A percentile compares a stretch with the other conserved stretches of the same genome.
phyloP scores from a whole-genome alignment of 2,888 invertebrate species.

The Drosophila nigricruria region DNA sequence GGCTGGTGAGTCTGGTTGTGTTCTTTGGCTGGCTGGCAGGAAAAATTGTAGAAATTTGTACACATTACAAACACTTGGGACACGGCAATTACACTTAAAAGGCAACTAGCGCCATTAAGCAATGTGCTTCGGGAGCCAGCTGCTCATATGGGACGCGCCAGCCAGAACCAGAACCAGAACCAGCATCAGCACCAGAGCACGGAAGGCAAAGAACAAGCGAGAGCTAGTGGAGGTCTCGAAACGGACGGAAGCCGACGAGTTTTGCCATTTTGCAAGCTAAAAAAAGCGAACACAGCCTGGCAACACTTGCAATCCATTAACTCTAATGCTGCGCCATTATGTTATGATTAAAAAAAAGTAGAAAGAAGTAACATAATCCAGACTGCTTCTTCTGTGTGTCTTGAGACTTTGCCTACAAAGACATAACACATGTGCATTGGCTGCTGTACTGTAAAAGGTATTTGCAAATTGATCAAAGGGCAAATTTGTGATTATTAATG shows the following conservation, averaged over 20 bases:
- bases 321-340: slow-evolving; percentile 65
- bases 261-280: slow-evolving; percentile 59
- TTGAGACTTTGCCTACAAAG: slow-evolving; percentile 12
- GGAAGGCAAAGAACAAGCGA: background rate
- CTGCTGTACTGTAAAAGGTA: slow-evolving; percentile 1
- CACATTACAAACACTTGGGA: slow-evolving; percentile 76
- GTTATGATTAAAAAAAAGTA: slow-evolving; percentile 63
- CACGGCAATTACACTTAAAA: slow-evolving; percentile 82
- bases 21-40: slow-evolving; percentile 38
- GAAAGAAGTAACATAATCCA: slow-evolving; percentile 17
- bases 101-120: slow-evolving; percentile 75
- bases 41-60: slow-evolving; percentile 66
- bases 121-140: slow-evolving; percentile 60
- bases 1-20: slow-evolving; percentile 5
- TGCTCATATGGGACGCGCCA: slow-evolving; percentile 63
- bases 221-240: background rate
- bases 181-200: slow-evolving; percentile 7
- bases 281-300: slow-evolving; percentile 57
- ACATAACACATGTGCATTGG: slow-evolving; percentile 26
- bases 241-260: slow-evolving; percentile 26
- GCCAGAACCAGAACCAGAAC: slow-evolving; percentile 10
- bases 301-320: slow-evolving; percentile 79
- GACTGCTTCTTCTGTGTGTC: slow-evolving; percentile 28
- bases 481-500: background rate
- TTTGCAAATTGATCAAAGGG: slow-evolving; percentile 12